Percentiles rank a stretch among this genome's conserved stretches.
Conservation (phyloP, 1,140 invertebrate genomes). For the Nomia melanderi region DNA sequence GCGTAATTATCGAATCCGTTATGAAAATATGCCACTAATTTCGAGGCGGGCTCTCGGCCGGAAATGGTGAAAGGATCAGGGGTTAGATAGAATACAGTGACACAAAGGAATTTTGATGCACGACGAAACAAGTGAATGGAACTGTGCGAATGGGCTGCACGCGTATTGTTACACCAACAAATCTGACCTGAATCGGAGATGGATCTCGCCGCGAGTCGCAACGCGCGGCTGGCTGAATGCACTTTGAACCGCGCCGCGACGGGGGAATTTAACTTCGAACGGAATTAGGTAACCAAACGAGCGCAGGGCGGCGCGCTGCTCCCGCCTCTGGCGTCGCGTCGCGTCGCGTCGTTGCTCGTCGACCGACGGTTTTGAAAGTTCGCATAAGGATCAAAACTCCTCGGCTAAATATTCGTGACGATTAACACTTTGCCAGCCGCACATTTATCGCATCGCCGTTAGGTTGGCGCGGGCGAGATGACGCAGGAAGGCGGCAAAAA, state of each 20-base stretch:
- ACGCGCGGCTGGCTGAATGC: conserved; percentile 27
- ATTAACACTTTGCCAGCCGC: too few species aligned
- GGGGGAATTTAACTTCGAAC: conserved; percentile 51
- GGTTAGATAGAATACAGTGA: not conserved
- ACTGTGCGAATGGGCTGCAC: not conserved
- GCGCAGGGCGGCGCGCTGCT: conserved; percentile 1
- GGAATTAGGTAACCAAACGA: conserved; percentile 54
- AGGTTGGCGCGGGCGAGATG: too few species aligned
- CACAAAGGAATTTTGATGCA: conserved; percentile 38
- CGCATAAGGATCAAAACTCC: conserved; percentile 14
- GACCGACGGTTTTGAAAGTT: conserved; percentile 35
- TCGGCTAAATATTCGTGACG: conserved; percentile 3
- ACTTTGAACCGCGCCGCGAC: conserved; percentile 41
- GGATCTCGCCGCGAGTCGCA: conserved; percentile 39
- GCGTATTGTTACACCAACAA: conserved; percentile 47
- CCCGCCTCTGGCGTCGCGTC: not conserved
- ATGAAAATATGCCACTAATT: not conserved
- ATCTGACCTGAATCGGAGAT: conserved; percentile 55
- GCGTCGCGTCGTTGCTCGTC: not conserved
- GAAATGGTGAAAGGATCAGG: too few species aligned
- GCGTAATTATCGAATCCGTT: not conserved
- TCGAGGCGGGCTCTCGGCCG: not conserved
- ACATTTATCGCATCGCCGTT: too few species aligned
- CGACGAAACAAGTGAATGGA: conserved; percentile 4
- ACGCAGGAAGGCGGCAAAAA: too few species aligned